Base-by-base conservation (phyloP, 2,797 vertebrate genomes). In the Hydrocynus forskahlii region DNA sequence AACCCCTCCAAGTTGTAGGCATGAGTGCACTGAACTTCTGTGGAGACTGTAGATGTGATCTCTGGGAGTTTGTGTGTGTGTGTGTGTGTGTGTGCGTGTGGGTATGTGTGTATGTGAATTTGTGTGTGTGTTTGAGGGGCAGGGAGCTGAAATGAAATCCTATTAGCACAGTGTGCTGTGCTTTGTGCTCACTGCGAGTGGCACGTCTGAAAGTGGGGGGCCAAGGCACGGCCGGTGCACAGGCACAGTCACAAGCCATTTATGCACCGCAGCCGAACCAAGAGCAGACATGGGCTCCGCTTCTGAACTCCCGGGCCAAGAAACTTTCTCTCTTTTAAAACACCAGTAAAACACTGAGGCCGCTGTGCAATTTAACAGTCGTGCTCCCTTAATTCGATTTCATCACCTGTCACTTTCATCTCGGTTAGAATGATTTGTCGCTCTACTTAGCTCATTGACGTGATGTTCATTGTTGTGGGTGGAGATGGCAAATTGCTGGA, bases 321-420 rank as follows among this genome's bases (percentile, higher is more conserved):
- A 21, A 64, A 62, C 55, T 50, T 29, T 50, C 57, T 78, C 50
- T 82, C 23, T 40, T 14, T 38, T 73, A 6, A 23, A 62, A 43
- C 40, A 50, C 40, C 54, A 69, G 57, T 70, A 40, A 70, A 29
- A 19, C 38, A 82, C n/a, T 0, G 17, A 63, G 57, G 69, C n/a
- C 4, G 7, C 16, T 29, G 66, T 43, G 29, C 23, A 12, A 14
- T 63, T 76, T 21, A 52, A 29, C 54, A 21, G 40, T 74, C 9
- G 35, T 10, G 2, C 71, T 63, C 63, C 48, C 29, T 82, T 76
- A 67, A 79, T 72, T 64, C 55, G 1, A 76, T 81, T 81, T 76
- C 23, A 69, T 79, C 69, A 76, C 48, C 14, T 43, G 50, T 84
- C 60, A 84, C n/a, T 75, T 80, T 84, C 21, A 64, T 84, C 76